Evolutionary conservation across 35 echinoderm and acorn worm species (phyloP).

Genomic region (Chiridota heheva): DNA sequence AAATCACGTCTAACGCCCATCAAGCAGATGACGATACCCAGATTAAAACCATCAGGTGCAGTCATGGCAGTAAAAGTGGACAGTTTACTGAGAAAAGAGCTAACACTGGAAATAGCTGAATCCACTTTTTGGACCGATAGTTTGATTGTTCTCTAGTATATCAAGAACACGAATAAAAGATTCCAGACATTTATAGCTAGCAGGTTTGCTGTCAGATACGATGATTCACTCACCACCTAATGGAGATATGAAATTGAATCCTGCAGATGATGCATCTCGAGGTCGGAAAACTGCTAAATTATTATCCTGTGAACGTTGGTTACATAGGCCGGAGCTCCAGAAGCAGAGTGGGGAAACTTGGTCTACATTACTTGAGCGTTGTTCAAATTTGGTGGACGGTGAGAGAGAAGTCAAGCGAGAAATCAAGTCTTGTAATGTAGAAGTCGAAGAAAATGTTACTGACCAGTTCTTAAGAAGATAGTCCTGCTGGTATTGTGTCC

Average conservation of each 20-base stretch:
- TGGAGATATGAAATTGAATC: conserved; percentile 4
- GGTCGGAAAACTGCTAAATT: neutral
- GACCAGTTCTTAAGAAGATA: too few relatives aligned
- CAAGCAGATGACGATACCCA: too few relatives aligned
- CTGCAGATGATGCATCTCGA: conserved; percentile 3
- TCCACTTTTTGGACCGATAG: neutral
- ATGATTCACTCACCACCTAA: neutral
- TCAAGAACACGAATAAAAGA: neutral
- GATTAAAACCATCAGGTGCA: conserved; percentile 19
- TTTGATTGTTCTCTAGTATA: neutral
- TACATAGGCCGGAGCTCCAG: too few relatives aligned
- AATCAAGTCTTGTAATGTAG: neutral
- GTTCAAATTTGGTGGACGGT: neutral
- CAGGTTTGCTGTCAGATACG: neutral
- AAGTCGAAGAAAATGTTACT: too few relatives aligned
- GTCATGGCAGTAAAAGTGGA: neutral
- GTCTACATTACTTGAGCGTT: neutral
- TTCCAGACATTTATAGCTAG: conserved; percentile 11
- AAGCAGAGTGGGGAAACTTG: too few relatives aligned
- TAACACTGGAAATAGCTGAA: neutral
- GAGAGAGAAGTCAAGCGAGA: conserved; percentile 38
- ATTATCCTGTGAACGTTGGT: neutral
- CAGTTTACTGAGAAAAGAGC: neutral
- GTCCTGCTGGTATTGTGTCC: too few relatives aligned
- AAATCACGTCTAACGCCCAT: neutral